A percentile compares a stretch with the other conserved stretches of the same genome.
Evolutionary conservation across 1,140 invertebrate genomes (phyloP).

Genomic region (Idris sp.): DNA sequence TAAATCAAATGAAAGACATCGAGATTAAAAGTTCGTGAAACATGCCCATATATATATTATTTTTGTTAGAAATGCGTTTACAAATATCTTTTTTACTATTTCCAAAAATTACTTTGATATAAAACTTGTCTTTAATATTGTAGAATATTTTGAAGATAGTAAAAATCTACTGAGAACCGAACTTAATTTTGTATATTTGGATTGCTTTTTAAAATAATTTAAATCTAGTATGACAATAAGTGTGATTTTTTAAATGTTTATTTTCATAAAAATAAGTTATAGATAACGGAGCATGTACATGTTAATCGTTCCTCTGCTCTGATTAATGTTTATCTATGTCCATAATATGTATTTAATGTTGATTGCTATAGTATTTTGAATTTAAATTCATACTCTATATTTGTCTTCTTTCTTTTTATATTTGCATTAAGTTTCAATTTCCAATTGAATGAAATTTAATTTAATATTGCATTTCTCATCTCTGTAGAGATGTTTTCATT

Average conservation of each 20-base stretch:
- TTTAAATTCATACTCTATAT: slow-evolving; percentile 33
- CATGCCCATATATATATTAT: too few species aligned
- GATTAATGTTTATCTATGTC: slow-evolving; percentile 26
- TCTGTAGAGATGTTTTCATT: background rate
- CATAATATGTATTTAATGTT: slow-evolving; percentile 34
- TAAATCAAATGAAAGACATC: too few species aligned
- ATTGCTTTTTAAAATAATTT: slow-evolving; percentile 17
- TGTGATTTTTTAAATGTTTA: background rate
- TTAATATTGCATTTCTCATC: background rate
- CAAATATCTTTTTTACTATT: too few species aligned
- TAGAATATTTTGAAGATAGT: too few species aligned
- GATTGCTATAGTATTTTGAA: slow-evolving; percentile 12
- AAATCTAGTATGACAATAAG: slow-evolving; percentile 11
- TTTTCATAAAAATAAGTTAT: slow-evolving; percentile 12
- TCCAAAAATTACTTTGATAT: too few species aligned
- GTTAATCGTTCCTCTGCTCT: slow-evolving; percentile 13
- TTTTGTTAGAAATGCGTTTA: too few species aligned
- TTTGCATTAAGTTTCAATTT: too few species aligned
- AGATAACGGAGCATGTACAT: slow-evolving; percentile 36
- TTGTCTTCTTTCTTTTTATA: background rate
- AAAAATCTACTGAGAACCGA: too few species aligned
- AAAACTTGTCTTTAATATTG: too few species aligned
- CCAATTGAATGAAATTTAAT: background rate
- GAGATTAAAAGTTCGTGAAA: too few species aligned
- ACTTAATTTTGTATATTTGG: background rate